Evolutionary conservation across 1,140 invertebrate species (phyloP).

Genomic region (Eumaeus atala): DNA sequence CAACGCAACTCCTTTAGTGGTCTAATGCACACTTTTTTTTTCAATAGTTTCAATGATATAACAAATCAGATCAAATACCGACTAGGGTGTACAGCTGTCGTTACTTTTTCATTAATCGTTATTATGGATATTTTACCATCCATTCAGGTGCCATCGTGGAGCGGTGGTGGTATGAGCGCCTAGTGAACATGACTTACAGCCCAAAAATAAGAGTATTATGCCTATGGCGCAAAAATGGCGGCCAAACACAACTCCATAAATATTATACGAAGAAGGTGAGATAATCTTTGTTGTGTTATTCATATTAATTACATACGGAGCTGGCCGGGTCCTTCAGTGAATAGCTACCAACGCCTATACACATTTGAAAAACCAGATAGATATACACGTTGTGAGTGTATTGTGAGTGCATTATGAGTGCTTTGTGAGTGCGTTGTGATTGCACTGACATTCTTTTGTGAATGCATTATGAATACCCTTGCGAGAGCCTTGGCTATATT

Average conservation of each 20-base stretch:
- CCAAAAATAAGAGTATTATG: slow-evolving; percentile 98
- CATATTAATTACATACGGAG: too few species aligned
- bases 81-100: too few species aligned
- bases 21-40: too few species aligned
- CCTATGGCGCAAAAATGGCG: slow-evolving; percentile 93
- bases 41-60: too few species aligned
- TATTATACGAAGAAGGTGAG: slow-evolving; percentile 98
- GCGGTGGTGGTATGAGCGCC: slow-evolving; percentile 98
- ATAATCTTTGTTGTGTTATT: background rate
- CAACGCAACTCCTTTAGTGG: too few species aligned
- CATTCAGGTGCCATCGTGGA: slow-evolving; percentile 90
- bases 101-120: slow-evolving; percentile 19
- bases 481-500: too few species aligned
- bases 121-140: slow-evolving; percentile 2
- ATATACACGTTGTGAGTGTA: too few species aligned
- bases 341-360: too few species aligned
- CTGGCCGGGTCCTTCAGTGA: too few species aligned
- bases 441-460: background rate
- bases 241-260: slow-evolving; percentile 96
- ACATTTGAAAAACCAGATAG: too few species aligned
- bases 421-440: slow-evolving; percentile 3
- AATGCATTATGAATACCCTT: too few species aligned
- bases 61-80: too few species aligned
- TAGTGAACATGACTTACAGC: slow-evolving; percentile 99
- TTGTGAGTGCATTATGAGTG: background rate